These are phyloP conservation scores for Lasioglossum baleicum DNA, from an alignment of 1,140 invertebrate species.

Conservation along the genomic window DNA sequence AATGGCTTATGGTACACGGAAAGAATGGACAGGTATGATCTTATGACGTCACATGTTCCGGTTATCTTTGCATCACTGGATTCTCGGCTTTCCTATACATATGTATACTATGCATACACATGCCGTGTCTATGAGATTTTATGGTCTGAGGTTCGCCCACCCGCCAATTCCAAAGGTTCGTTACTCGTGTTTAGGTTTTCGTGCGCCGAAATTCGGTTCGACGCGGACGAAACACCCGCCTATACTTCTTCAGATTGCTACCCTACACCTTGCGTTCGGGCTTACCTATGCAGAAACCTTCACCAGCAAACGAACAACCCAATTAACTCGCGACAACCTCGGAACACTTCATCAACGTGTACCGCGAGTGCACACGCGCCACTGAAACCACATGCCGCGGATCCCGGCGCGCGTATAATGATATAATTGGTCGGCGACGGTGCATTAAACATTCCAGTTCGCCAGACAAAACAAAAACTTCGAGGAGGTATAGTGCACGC, in stretches of 20 bases:
- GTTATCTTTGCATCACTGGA: too few species aligned
- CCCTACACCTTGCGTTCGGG: not conserved
- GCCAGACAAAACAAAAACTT: slow-evolving; percentile 53
- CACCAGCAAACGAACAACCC: not conserved
- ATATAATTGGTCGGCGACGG: slow-evolving; percentile 41
- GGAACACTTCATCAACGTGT: not conserved
- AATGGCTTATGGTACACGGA: too few species aligned
- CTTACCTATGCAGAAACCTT: not conserved
- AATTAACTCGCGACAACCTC: slow-evolving; percentile 18
- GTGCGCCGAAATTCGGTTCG: too few species aligned
- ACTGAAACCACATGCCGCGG: slow-evolving; percentile 32
- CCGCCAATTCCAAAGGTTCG: too few species aligned
- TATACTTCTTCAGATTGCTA: not conserved
- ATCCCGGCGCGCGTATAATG: slow-evolving; percentile 27
- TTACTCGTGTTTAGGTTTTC: too few species aligned
- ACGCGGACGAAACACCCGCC: not conserved
- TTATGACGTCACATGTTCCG: too few species aligned
- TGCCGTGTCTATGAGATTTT: too few species aligned
- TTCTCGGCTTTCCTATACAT: too few species aligned
- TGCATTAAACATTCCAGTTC: slow-evolving; percentile 54
- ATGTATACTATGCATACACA: too few species aligned
- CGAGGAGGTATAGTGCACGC: not conserved
- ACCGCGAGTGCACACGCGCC: not conserved
- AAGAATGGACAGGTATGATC: too few species aligned
- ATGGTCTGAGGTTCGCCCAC: too few species aligned